Conservation (phyloP, 2,797 vertebrate genomes). For the Crossoptilon crossoptilon region DNA sequence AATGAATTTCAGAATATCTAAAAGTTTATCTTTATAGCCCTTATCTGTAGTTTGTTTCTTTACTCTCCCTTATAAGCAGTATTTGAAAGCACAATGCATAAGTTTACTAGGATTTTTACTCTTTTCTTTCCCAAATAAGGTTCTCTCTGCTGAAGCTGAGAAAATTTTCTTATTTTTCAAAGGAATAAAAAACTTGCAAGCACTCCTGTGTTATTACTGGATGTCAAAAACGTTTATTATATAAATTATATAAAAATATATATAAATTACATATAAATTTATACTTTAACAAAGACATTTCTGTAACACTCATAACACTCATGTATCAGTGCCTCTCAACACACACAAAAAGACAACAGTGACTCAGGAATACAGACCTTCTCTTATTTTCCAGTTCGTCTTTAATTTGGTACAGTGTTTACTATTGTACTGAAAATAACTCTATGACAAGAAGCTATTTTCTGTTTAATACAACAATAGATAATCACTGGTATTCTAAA, state of each 20-base stretch:
- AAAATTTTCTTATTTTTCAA: neutral
- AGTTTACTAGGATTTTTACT: neutral
- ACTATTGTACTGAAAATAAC: neutral
- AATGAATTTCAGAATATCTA: neutral
- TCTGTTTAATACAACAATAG: neutral
- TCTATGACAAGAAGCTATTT: neutral
- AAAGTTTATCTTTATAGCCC: neutral
- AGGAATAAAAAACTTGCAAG: neutral
- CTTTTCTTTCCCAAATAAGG: neutral
- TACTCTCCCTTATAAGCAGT: neutral
- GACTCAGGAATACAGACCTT: neutral
- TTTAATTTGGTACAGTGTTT: neutral
- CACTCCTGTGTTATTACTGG: neutral
- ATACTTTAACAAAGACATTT: neutral
- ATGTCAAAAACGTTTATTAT: neutral
- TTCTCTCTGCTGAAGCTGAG: neutral
- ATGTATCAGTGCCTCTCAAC: neutral
- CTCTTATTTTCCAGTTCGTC: neutral
- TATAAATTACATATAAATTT: neutral
- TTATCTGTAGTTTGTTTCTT: neutral
- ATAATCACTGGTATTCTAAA: neutral
- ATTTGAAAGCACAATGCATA: neutral
- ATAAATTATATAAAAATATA: no score
- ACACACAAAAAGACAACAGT: neutral
- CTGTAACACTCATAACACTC: neutral